These are phyloP conservation scores for Sinodicranocentrus sp. DNA, from an alignment of 2,888 invertebrate species.

Conservation along the genomic window DNA sequence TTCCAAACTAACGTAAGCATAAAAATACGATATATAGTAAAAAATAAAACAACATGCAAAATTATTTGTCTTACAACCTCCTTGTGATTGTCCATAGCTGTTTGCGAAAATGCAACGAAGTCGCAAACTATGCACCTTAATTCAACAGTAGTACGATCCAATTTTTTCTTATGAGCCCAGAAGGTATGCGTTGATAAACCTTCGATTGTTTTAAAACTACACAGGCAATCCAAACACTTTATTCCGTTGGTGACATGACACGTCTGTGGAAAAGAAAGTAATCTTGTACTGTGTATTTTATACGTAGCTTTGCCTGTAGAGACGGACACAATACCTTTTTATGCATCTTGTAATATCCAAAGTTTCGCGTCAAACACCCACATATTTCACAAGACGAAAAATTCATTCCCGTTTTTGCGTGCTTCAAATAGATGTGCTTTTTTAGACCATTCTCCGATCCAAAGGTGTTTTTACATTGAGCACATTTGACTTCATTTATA, in stretches of 20 bases:
- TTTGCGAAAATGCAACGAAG: not conserved
- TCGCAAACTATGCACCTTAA: conserved; percentile 11
- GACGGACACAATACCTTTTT: conserved; percentile 29
- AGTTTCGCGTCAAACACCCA: not conserved
- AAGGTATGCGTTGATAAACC: not conserved
- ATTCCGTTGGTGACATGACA: conserved; percentile 24
- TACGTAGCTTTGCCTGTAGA: not conserved
- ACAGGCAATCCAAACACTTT: conserved; percentile 15
- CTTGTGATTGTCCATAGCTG: conserved; percentile 14
- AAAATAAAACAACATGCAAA: not conserved
- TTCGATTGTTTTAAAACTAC: conserved; percentile 11
- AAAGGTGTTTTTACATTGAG: no score
- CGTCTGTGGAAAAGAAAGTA: not conserved
- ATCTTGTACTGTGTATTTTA: not conserved
- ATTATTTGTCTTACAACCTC: not conserved
- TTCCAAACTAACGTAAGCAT: not conserved
- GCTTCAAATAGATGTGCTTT: not conserved
- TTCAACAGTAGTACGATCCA: not conserved
- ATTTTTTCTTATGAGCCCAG: conserved; percentile 6
- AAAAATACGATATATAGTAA: not conserved
- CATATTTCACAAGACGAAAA: conserved; percentile 33
- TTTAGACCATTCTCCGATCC: no score
- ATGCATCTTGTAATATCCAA: not conserved
- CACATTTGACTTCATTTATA: no score
- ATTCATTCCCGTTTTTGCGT: not conserved